Base-by-base conservation (phyloP, 2,113 vertebrate genomes). In the Pygoscelis antarcticus region DNA sequence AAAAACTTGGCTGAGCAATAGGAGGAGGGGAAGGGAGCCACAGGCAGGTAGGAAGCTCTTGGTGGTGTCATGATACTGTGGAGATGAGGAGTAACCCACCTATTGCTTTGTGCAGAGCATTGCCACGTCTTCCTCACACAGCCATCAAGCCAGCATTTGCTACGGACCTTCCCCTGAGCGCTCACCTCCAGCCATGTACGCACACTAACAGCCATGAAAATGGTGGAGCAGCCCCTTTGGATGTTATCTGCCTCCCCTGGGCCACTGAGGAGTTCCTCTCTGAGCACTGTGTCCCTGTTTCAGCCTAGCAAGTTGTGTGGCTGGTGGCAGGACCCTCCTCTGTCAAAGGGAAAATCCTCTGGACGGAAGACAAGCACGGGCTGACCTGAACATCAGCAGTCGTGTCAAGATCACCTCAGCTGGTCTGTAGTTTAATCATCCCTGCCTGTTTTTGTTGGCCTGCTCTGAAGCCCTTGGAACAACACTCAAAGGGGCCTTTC, bases 371-470 rank as follows among this genome's bases (percentile, higher is more conserved):
- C 17, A 82, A 77, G 34, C 36, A 21, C 52, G 54, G 29, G 29
- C 36, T 74, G 84, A 93, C 61, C 58, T 15, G 17, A 78, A 54
- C 38, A 60, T 42, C 36, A 76, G 71, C 34, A 19, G 58, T 36
- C 77, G 32, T 90, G 93, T 85, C 77, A 85, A 83, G 84, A 52
- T 97, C 87, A 87, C 42, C 77, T 96, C 82, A 60, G 25, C 72
- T 49, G 34, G 57, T 88, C 90, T 95, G 58, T n/a, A 61, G 47
- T 76, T 94, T 70, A 86, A 87, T 83, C 40, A 66, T 81, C 25
- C 29, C 61, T 93, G 42, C 46, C 90, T 83, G 38, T 81, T 97
- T 87, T 65, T 87, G 69, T 30, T 93, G 77, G 69, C n/a, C 18
- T 80, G 42, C 79, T 88, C 94, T 46, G 66, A 93, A 92, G 49